Percentiles rank a stretch among this genome's conserved stretches.
These are phyloP conservation scores for Sphaerodactylus townsendi DNA, from an alignment of 2,113 vertebrate genomes.

Conservation along the genomic window DNA sequence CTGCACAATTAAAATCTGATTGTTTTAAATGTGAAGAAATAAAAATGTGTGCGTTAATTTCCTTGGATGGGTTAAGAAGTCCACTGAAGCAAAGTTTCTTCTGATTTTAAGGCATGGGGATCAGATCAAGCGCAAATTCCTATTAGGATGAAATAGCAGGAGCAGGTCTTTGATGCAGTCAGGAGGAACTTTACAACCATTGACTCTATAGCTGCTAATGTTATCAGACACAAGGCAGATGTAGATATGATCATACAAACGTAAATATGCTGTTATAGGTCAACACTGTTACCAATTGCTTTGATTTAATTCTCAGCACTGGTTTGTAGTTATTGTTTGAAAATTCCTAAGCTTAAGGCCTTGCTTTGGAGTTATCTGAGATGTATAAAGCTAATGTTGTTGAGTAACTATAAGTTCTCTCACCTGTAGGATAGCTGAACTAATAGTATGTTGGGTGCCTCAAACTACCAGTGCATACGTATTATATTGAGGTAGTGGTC, in stretches of 20 bases:
- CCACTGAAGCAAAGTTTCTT: neutral
- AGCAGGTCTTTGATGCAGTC: neutral
- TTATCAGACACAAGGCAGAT: neutral
- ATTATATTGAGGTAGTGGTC: neutral
- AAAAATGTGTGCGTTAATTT: neutral
- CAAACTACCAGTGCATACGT: neutral
- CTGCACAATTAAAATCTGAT: neutral
- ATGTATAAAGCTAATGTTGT: neutral
- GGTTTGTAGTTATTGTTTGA: neutral
- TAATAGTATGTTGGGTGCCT: neutral
- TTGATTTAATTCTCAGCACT: neutral
- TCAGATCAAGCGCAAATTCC: neutral
- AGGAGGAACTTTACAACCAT: neutral
- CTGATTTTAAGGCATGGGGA: neutral
- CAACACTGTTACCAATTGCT: neutral
- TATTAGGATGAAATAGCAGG: neutral
- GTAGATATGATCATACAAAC: neutral
- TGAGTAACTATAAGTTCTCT: neutral
- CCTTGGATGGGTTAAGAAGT: neutral
- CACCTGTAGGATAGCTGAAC: neutral
- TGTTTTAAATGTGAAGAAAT: neutral
- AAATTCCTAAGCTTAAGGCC: neutral
- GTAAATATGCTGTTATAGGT: neutral
- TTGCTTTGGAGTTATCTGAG: neutral
- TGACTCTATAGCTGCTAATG: neutral